Evolutionary conservation across 35 echinoderm and acorn worm species (phyloP), one percentile per base, ranked within the genome.

Genomic region (Anneissia japonica): DNA sequence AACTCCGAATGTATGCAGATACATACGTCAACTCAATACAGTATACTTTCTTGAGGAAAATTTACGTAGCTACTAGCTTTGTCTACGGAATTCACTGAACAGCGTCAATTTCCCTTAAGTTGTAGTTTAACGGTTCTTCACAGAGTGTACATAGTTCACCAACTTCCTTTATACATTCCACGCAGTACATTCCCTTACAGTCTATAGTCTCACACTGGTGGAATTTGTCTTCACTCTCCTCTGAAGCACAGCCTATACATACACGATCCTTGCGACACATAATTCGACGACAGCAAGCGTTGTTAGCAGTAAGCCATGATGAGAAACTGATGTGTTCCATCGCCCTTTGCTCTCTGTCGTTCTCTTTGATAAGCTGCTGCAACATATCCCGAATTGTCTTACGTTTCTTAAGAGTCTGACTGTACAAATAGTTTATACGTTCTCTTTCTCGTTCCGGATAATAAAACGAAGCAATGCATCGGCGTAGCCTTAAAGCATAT

Each of bases 381-480:
- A 64, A 64, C 51, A 64, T 64, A 23, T 26, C 51, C 11, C 51
- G 51, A 23, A 64, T 64, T 64, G 51, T 64, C 51, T 64, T 64
- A 2, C 94, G 77, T 37, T 88, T 86, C 17, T 92, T 88, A 36
- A 97, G 39, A 3, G 90, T 97, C 32, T 90, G 86, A 30, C 86
- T 91, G 75, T 97, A 97, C 35, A 97, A 72, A 41, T 92, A 97
- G 28, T 76, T 32, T 38, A 87, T 89, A 6, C 94, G 43, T 80
- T 90, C 94, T 34, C 73, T 56, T 55, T 97, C 94, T 30, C 94
- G 31, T 32, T 92, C 94, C 0, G 94, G 94, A 38, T 97, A 97
- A 82, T 90, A 97, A 32, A 90, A 92, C 4, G 90, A 84, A 0
- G 94, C 94, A 56, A 97, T 97, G 36, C 85, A 74, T 23, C 90